phyloP scores from a whole-genome alignment of 2,113 vertebrate species.

The Crotalus viridis region DNA sequence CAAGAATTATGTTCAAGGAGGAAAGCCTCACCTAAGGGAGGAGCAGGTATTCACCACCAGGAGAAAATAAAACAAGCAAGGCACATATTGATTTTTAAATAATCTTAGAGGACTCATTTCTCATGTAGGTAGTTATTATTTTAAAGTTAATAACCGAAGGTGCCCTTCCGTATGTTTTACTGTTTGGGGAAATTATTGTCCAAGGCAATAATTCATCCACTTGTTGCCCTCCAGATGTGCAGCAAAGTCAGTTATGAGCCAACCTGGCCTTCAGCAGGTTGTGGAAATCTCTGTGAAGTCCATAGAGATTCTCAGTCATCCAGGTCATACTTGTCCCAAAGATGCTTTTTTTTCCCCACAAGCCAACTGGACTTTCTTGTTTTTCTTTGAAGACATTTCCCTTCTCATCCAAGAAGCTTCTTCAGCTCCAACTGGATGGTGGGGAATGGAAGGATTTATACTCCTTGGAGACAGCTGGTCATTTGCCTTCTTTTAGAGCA shows the following conservation, averaged over 20 bases:
- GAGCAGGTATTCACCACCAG: background rate
- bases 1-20: background rate
- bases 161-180: background rate
- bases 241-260: background rate
- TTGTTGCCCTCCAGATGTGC: background rate
- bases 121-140: constrained; percentile 22
- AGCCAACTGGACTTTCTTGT: too few relatives aligned
- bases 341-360: too few relatives aligned
- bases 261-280: background rate
- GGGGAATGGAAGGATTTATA: too few relatives aligned
- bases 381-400: too few relatives aligned
- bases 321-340: too few relatives aligned
- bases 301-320: too few relatives aligned
- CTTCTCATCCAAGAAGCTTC: too few relatives aligned
- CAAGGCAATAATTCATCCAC: background rate
- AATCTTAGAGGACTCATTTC: background rate
- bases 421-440: too few relatives aligned
- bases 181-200: background rate
- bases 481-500: too few relatives aligned
- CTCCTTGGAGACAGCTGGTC: too few relatives aligned
- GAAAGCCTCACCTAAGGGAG: background rate
- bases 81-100: background rate
- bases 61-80: background rate
- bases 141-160: constrained; percentile 34
- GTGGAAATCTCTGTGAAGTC: background rate